Evolutionary conservation across 2,888 invertebrate genomes (phyloP).

Genomic region (Plagodis pulveraria): DNA sequence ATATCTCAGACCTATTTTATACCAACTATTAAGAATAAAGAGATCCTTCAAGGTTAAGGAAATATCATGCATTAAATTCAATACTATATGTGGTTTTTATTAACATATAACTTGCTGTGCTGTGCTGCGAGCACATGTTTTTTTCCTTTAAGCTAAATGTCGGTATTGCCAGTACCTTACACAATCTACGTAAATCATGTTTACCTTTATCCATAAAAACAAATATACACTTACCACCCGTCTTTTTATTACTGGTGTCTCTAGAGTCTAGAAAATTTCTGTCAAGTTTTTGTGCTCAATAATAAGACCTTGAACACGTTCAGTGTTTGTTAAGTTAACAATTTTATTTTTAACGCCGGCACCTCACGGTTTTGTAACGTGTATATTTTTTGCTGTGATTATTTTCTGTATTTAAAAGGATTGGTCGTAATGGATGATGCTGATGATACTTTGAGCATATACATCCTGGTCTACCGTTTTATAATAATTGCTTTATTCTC

Average conservation of each 20-base stretch:
- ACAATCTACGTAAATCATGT: no score
- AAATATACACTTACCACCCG: no score
- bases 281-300: slow-evolving; percentile 16
- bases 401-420: slow-evolving; percentile 12
- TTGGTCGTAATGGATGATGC: slow-evolving; percentile 10
- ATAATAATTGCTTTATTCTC: not conserved
- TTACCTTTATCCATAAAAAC: no score
- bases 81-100: no score
- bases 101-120: no score
- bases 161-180: no score
- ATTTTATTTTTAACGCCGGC: slow-evolving; percentile 15
- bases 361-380: slow-evolving; percentile 18
- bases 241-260: not conserved
- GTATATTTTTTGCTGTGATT: slow-evolving; percentile 25
- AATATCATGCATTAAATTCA: no score
- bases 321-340: slow-evolving; percentile 25
- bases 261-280: slow-evolving; percentile 10
- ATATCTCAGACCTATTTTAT: no score
- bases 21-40: no score
- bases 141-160: no score
- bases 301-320: slow-evolving; percentile 22
- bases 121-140: no score
- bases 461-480: slow-evolving; percentile 12
- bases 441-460: slow-evolving; percentile 5
- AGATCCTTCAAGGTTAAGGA: no score